Percentiles rank a stretch among this genome's conserved stretches.
These are phyloP conservation scores for Phrynosoma blainvillii DNA, from an alignment of 2,113 vertebrate genomes.

Conservation along the genomic window DNA sequence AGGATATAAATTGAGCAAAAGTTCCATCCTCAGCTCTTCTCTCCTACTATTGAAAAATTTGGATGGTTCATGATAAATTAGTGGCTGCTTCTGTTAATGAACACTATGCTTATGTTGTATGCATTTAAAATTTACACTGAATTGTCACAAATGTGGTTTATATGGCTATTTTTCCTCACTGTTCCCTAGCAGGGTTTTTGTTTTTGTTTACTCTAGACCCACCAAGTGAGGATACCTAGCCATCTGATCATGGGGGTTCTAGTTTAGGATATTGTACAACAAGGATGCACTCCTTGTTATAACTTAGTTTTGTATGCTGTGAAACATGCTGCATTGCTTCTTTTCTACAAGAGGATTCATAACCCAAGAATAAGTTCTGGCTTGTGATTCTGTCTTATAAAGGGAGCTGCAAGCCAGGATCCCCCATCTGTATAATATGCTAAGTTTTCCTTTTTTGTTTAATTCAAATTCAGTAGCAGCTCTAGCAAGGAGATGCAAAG, in stretches of 20 bases:
- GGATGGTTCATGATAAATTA: background rate
- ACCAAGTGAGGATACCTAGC: background rate
- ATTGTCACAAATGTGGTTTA: background rate
- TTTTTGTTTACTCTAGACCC: background rate
- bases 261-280: background rate
- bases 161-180: background rate
- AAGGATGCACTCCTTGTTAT: background rate
- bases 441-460: too few species aligned
- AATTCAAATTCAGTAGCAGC: too few species aligned
- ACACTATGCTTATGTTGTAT: background rate
- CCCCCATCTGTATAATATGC: background rate
- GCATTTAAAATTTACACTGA: background rate
- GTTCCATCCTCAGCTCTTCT: background rate
- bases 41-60: background rate
- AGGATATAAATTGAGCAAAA: background rate
- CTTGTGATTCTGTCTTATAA: background rate
- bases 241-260: background rate
- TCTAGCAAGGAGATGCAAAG: background rate
- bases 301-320: background rate
- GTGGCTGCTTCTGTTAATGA: background rate
- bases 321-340: background rate
- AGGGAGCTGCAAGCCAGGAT: background rate
- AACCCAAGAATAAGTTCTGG: background rate
- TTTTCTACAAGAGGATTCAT: background rate
- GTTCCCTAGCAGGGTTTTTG: too few species aligned